Evolutionary conservation across 2,888 invertebrate genomes (phyloP).

Genomic region (Dicycla oo): DNA sequence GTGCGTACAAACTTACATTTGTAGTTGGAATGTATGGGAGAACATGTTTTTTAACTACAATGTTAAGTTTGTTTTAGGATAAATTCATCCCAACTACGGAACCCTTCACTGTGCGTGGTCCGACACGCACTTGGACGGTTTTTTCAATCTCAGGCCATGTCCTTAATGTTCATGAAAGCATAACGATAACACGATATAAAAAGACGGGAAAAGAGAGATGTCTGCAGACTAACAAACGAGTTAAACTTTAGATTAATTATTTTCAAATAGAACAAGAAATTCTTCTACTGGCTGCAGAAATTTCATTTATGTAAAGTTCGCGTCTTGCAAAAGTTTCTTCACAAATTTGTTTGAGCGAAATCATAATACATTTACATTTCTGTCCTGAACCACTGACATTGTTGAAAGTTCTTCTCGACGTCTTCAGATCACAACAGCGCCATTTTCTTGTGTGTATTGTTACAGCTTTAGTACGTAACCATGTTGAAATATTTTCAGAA

Average conservation of each 20-base stretch:
- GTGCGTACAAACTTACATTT: too few relatives aligned
- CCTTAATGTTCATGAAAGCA: not conserved
- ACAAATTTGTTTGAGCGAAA: conserved; percentile 37
- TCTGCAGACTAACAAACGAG: conserved; percentile 24
- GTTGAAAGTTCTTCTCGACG: conserved; percentile 32
- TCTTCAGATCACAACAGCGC: conserved; percentile 3
- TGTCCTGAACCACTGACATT: conserved; percentile 15
- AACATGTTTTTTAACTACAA: too few relatives aligned
- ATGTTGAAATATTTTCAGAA: conserved; percentile 78
- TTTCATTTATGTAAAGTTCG: conserved; percentile 42
- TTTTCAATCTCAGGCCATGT: not conserved
- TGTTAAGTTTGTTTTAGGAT: too few relatives aligned
- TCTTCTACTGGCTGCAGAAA: conserved; percentile 47
- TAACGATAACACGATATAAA: not conserved
- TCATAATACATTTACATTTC: conserved; percentile 40
- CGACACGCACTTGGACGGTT: too few relatives aligned
- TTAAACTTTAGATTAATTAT: conserved; percentile 61
- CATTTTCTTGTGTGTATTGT: conserved; percentile 12
- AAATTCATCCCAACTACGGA: too few relatives aligned
- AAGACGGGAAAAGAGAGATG: not conserved
- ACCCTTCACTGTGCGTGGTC: too few relatives aligned
- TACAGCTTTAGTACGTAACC: conserved; percentile 40
- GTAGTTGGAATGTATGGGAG: too few relatives aligned
- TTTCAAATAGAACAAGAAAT: conserved; percentile 54
- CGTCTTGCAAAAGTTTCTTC: conserved; percentile 37